Percentiles rank a stretch among this genome's conserved stretches.
Conservation (phyloP, 2,113 vertebrate genomes). For the Hiodon alosoides region DNA sequence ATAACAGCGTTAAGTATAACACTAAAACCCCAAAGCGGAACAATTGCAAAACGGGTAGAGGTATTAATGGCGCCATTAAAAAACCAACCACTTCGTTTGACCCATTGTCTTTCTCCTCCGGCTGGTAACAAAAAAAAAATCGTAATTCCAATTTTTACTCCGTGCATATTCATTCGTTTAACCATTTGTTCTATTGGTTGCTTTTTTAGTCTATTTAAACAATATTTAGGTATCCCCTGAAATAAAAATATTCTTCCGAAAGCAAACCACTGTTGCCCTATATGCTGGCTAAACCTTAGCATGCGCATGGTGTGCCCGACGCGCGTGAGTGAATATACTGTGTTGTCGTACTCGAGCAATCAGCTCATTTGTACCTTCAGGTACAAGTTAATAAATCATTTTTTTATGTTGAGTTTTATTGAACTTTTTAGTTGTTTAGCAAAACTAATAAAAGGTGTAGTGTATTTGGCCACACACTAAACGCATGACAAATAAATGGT, state of each 20-base stretch:
- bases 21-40: neutral
- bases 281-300: neutral
- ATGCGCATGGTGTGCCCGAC: conserved; percentile 24
- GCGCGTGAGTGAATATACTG: conserved; percentile 18
- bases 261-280: conserved; percentile 4
- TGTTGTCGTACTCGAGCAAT: conserved; percentile 9
- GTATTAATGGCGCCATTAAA: conserved; percentile 10
- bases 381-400: too few relatives aligned
- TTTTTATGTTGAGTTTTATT: too few relatives aligned
- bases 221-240: neutral
- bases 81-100: neutral
- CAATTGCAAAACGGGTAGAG: conserved; percentile 1
- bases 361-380: conserved; percentile 12
- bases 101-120: conserved; percentile 22
- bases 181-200: neutral
- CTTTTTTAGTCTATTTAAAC: neutral
- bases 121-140: neutral
- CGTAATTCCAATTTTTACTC: neutral
- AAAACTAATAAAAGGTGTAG: too few relatives aligned
- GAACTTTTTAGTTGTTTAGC: too few relatives aligned
- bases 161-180: neutral
- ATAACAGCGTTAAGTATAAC: too few relatives aligned
- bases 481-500: too few relatives aligned
- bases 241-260: neutral
- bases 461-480: too few relatives aligned